Conservation (phyloP, 2,113 vertebrate genomes). For the Heteronetta atricapilla region DNA sequence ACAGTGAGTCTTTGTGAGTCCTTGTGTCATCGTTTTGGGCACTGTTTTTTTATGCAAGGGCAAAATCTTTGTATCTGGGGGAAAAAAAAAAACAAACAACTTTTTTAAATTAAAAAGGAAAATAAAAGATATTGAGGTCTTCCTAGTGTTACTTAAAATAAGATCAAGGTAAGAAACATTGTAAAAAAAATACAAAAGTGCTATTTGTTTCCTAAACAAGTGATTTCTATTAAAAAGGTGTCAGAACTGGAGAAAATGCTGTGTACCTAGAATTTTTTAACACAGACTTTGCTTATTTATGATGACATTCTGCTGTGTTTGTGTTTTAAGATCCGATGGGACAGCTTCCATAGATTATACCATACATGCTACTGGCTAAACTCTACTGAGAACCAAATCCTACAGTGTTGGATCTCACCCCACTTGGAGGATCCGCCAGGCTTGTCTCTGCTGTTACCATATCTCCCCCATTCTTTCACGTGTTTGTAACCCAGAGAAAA, state of each 20-base stretch:
- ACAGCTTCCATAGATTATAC: conserved; percentile 51
- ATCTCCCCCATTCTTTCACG: not conserved
- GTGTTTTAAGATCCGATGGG: conserved; percentile 73
- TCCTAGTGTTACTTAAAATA: conserved; percentile 88
- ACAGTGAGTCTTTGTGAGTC: conserved; percentile 91
- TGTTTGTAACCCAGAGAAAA: conserved; percentile 6
- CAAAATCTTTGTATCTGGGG: conserved; percentile 86
- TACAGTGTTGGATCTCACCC: not conserved
- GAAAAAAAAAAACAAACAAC: conserved; percentile 56
- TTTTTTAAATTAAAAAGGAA: conserved; percentile 85
- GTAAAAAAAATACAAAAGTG: conserved; percentile 87
- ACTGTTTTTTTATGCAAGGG: conserved; percentile 90
- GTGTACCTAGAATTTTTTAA: conserved; percentile 87
- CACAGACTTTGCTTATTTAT: conserved; percentile 79
- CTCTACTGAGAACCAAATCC: conserved; percentile 16
- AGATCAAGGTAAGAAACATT: conserved; percentile 90
- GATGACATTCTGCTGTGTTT: conserved; percentile 75
- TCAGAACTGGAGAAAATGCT: conserved; percentile 91
- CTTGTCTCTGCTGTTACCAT: conserved; percentile 17
- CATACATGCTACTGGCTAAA: conserved; percentile 23
- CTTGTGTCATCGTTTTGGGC: conserved; percentile 89
- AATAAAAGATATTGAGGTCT: conserved; percentile 87
- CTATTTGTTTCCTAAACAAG: conserved; percentile 94
- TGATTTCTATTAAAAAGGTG: conserved; percentile 92
- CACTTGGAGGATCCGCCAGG: not conserved